These are phyloP conservation scores for Epirrhoe alternata DNA, from an alignment of 2,888 invertebrate species.

Conservation along the genomic window DNA sequence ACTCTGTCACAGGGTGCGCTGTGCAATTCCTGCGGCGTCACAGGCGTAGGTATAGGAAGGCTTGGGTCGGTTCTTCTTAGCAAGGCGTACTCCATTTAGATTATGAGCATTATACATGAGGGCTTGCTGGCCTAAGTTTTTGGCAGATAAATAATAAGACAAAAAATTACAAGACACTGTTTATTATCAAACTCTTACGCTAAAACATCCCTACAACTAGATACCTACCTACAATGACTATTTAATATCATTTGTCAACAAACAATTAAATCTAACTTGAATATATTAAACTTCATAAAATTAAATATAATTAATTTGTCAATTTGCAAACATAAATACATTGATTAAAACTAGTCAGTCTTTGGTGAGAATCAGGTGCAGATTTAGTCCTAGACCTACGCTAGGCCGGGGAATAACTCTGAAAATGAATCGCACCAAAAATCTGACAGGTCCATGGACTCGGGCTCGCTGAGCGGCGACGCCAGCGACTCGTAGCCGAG, in stretches of 20 bases:
- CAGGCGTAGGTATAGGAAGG: too few relatives aligned
- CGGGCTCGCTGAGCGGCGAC: constrained; percentile 79
- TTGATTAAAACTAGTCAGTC: constrained; percentile 76
- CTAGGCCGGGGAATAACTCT: constrained; percentile 91
- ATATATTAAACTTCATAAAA: constrained; percentile 38
- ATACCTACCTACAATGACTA: constrained; percentile 31
- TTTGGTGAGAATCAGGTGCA: constrained; percentile 71
- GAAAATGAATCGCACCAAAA: constrained; percentile 91
- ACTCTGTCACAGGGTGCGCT: too few relatives aligned
- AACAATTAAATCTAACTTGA: constrained; percentile 22
- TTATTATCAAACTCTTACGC: constrained; percentile 58
- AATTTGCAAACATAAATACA: constrained; percentile 54
- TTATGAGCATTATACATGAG: too few relatives aligned
- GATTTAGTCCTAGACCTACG: constrained; percentile 69
- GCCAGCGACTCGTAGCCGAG: constrained; percentile 80
- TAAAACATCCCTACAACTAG: constrained; percentile 60
- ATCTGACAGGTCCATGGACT: constrained; percentile 84
- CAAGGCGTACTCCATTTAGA: too few relatives aligned
- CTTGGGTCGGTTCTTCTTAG: too few relatives aligned
- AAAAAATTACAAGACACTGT: constrained; percentile 46
- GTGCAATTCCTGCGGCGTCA: too few relatives aligned
- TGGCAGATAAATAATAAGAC: neutral
- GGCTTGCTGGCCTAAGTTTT: neutral
- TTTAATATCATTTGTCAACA: constrained; percentile 44
- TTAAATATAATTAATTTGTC: constrained; percentile 56